Evolutionary conservation across 2,113 vertebrate species (phyloP), one percentile per base, ranked within the genome.

Genomic region (Dicaeum eximium): DNA sequence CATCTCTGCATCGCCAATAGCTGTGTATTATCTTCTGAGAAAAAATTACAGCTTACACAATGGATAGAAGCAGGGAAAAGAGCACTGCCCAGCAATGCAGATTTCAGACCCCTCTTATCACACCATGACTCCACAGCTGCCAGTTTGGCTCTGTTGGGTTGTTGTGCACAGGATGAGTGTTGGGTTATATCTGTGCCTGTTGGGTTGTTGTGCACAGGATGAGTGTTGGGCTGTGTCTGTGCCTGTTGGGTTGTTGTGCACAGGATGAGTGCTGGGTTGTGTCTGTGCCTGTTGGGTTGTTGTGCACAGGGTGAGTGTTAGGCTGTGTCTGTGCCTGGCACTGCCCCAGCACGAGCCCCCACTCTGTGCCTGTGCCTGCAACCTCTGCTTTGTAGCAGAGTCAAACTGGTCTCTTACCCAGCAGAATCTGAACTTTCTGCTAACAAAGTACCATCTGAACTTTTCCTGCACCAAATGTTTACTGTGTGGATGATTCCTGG

Each of bases 1-100:
- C 38, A 12, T 38, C 38, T 38, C 38, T 38, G 38, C 38, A 38
- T 38, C 38, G 12, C 38, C 38, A 12, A 38, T 38, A 38, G 38
- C 38, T 38, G 38, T 9, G 38, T 38, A 38, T 38, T 21, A 40
- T 21, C 14, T 42, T 25, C 28, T 16, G 23, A 10, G 37, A 25
- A 28, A 27, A 40, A n/a, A 6, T 3, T 0, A 23, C 9, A 22
- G 7, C 9, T n/a, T 1, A 5, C 37, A 42, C 5, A 13, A 2
- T 8, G n/a, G 74, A 2, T 7, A 2, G 0, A 5, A 53, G 24
- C 37, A 79, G 19, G 37, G 30, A 6, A 9, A 5, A 3, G 3
- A 78, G 47, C 75, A 1, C 1, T 28, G 47, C 37, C 23, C 56
- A 37, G 54, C 27, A 24, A 1, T 13, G 72, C 73, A 15, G 31